phyloP scores from a whole-genome alignment of 2,888 invertebrate genomes.

The Phaedon cochleariae region DNA sequence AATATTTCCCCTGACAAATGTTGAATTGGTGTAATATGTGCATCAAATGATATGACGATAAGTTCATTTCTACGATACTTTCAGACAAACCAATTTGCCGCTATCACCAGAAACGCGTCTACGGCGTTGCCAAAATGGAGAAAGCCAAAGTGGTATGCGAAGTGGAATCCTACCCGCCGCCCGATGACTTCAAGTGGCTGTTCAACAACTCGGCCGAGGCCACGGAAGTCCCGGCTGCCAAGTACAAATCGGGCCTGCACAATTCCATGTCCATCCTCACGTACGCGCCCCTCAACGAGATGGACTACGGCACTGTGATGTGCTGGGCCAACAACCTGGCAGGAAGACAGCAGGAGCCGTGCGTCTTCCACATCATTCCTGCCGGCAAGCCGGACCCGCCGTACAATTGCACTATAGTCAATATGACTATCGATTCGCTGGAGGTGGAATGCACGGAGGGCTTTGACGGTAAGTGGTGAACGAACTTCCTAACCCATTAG shows the following conservation, averaged over 20 bases:
- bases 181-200: slow-evolving; percentile 85
- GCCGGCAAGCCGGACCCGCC: slow-evolving; percentile 82
- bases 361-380: slow-evolving; percentile 77
- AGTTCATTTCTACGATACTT: slow-evolving; percentile 13
- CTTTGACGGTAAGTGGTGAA: slow-evolving; percentile 74
- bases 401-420: slow-evolving; percentile 78
- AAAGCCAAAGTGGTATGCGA: slow-evolving; percentile 81
- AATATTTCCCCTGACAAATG: too few species aligned
- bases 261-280: slow-evolving; percentile 73
- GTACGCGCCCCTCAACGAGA: slow-evolving; percentile 78
- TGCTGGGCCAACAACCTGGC: slow-evolving; percentile 78
- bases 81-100: slow-evolving; percentile 87
- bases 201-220: slow-evolving; percentile 89
- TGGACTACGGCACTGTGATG: slow-evolving; percentile 75
- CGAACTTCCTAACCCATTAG: too few species aligned
- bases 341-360: slow-evolving; percentile 77
- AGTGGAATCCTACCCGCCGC: slow-evolving; percentile 85
- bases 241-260: slow-evolving; percentile 67
- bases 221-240: slow-evolving; percentile 76
- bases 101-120: slow-evolving; percentile 77
- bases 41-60: too few species aligned
- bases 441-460: slow-evolving; percentile 77
- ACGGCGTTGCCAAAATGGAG: slow-evolving; percentile 85
- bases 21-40: too few species aligned
- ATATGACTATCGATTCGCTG: slow-evolving; percentile 80